phyloP scores from a whole-genome alignment of 2,888 invertebrate species.

The Ischnus inquisitorius region DNA sequence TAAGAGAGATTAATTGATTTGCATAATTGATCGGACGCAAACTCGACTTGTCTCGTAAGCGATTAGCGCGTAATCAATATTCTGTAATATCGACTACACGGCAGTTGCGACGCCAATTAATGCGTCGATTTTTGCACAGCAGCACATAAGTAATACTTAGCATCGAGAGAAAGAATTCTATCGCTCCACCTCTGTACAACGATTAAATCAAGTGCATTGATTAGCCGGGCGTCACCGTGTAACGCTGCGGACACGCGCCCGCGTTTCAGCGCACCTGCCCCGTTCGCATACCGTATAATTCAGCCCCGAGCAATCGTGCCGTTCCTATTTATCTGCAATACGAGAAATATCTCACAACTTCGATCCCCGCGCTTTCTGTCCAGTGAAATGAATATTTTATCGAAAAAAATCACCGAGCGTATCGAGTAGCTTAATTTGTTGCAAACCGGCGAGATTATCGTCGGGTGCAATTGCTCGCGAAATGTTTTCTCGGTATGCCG shows the following conservation, averaged over 20 bases:
- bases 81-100: neutral
- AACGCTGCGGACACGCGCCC: constrained; percentile 15
- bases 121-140: neutral
- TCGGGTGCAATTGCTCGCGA: constrained; percentile 31
- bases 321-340: neutral
- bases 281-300: constrained; percentile 26
- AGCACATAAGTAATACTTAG: neutral
- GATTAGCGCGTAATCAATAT: neutral
- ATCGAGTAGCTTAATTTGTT: constrained; percentile 57
- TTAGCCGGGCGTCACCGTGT: constrained; percentile 7
- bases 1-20: too few species aligned
- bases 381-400: constrained; percentile 52
- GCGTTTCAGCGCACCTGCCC: constrained; percentile 22
- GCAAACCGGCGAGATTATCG: constrained; percentile 15
- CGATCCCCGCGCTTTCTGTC: constrained; percentile 37
- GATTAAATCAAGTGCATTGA: constrained; percentile 31
- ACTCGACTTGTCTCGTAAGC: neutral
- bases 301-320: neutral
- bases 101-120: neutral
- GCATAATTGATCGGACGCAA: too few species aligned
- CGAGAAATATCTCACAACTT: constrained; percentile 32
- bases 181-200: neutral
- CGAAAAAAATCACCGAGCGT: constrained; percentile 18
- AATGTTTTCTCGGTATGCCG: constrained; percentile 1
- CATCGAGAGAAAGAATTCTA: neutral